A percentile compares a stretch with the other conserved stretches of the same genome.
phyloP scores from a whole-genome alignment of 2,797 vertebrate genomes.

The Salarias fasciatus region DNA sequence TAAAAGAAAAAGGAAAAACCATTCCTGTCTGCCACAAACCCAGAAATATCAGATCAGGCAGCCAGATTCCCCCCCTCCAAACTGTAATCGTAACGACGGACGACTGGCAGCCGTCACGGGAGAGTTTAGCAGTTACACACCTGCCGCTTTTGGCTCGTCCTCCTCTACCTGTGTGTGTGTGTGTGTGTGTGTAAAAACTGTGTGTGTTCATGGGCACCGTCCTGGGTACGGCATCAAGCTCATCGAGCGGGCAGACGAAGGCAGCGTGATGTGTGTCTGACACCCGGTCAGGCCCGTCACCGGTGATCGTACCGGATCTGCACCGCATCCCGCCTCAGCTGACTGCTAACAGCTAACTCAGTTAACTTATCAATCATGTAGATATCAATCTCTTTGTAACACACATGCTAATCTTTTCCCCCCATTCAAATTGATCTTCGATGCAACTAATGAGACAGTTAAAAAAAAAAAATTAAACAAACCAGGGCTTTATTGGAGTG shows the following conservation, averaged over 20 bases:
- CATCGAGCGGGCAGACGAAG: slow-evolving; percentile 66
- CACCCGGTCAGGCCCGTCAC: slow-evolving; percentile 75
- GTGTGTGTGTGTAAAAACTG: slow-evolving; percentile 33
- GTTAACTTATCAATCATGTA: too few relatives aligned
- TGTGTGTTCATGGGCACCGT: slow-evolving; percentile 40
- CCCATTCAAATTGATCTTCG: too few relatives aligned
- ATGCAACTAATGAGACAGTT: too few relatives aligned
- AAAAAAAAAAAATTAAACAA: too few relatives aligned
- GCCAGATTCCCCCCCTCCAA: slow-evolving; percentile 18
- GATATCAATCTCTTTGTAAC: too few relatives aligned
- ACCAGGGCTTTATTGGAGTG: too few relatives aligned
- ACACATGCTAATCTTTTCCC: too few relatives aligned
- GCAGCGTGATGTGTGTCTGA: slow-evolving; percentile 64
- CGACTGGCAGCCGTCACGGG: slow-evolving; percentile 64
- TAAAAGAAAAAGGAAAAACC: not conserved
- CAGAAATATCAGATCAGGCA: slow-evolving; percentile 23
- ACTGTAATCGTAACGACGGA: slow-evolving; percentile 46
- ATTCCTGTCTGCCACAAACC: not conserved
- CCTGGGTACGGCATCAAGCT: slow-evolving; percentile 59
- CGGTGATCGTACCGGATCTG: slow-evolving; percentile 55
- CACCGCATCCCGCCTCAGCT: slow-evolving; percentile 56
- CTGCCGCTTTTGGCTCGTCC: slow-evolving; percentile 65
- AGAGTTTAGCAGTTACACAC: slow-evolving; percentile 62
- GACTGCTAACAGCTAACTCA: slow-evolving; percentile 1
- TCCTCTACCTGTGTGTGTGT: slow-evolving; percentile 21